Evolutionary conservation across 2,113 vertebrate species (phyloP), one percentile per base, ranked within the genome.

Genomic region (Vicugna pacos): DNA sequence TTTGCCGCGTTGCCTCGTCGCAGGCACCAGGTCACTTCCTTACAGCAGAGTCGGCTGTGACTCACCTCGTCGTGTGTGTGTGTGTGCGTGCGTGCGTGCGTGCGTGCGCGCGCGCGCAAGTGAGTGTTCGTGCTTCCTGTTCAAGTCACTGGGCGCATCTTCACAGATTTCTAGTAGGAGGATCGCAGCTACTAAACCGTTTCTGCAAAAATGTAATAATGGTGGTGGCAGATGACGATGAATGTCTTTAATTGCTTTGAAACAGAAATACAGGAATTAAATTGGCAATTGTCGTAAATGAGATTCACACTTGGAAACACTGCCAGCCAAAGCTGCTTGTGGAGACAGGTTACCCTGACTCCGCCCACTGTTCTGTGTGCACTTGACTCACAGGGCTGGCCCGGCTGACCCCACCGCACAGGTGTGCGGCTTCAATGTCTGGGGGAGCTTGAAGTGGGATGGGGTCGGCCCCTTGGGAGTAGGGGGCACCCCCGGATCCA

Each of bases 231-330:
- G 85, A n/a, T 60, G 75, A 92, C 86, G 64, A 79, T 70, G 58
- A 28, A 70, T 75, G 93, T 92, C 94, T 96, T 91, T 96, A 82
- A 93, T 84, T 80, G 93, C 90, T 92, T 89, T 83, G 76, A 65
- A 96, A 76, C 83, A 58, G 32, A 92, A 95, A 62, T 52, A 38
- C 80, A 85, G 82, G 64, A 84, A 69, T 95, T 92, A 93, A 77
- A 35, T 73, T 76, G 70, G 58, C 52, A 46, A 3, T 67, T 86
- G 89, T 88, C 93, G 35, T 73, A 58, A 96, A 65, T 20, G 56
- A 80, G 83, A 72, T 73, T 91, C 76, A 58, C 62, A 70, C 77
- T 60, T 15, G 32, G 7, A 50, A 84, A 58, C 77, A n/a, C 48
- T 83, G 88, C 82, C 75, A 77, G 35, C 70, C 30, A 3, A 22